Evolutionary conservation across 2,797 vertebrate species (phyloP).

Genomic region (Arremon aurantiirostris): DNA sequence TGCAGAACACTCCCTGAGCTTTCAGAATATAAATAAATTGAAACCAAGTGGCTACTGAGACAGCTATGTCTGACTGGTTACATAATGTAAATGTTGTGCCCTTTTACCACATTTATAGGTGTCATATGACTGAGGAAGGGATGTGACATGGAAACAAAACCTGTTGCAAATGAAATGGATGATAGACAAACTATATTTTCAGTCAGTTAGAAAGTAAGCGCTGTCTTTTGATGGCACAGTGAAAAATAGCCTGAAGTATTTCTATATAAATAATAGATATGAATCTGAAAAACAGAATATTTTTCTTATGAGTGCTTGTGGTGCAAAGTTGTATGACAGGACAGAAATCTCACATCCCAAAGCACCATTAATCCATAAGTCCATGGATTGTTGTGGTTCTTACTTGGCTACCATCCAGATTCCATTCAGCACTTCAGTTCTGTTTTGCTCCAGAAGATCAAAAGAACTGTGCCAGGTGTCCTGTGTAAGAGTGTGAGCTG

Average conservation of each 20-base stretch:
- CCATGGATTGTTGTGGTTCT: not conserved
- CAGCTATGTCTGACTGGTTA: not conserved
- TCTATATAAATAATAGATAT: not conserved
- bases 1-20: not conserved
- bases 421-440: not conserved
- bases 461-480: not conserved
- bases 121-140: not conserved
- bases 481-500: not conserved
- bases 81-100: not conserved
- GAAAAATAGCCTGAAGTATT: not conserved
- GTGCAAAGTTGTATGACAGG: not conserved
- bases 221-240: not conserved
- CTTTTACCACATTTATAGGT: not conserved
- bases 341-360: not conserved
- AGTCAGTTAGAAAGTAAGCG: not conserved
- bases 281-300: not conserved
- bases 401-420: not conserved
- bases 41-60: not conserved
- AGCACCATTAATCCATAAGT: not conserved
- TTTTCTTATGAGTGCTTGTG: not conserved
- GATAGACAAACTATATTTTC: not conserved
- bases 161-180: not conserved
- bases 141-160: not conserved
- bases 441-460: not conserved
- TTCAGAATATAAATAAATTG: not conserved